Percentiles rank a stretch among this genome's conserved stretches.
Conservation (phyloP, 2,113 vertebrate species). For the Rhinoderma darwinii region DNA sequence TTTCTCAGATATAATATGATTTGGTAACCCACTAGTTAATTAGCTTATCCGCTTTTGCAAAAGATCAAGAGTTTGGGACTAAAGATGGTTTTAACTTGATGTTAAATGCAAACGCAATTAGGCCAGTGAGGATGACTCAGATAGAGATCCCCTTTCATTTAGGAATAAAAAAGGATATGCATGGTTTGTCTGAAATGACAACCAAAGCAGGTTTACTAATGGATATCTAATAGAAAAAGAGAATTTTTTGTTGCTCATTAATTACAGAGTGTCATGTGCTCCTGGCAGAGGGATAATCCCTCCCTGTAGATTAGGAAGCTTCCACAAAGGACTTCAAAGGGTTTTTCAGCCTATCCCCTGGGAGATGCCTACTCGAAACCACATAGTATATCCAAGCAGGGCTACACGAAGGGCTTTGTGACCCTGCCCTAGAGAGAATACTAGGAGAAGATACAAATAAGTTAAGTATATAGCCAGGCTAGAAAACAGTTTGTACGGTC, state of each 20-base stretch:
- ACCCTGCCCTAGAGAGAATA: constrained; percentile 21
- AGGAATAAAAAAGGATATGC: constrained; percentile 93
- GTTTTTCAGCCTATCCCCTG: constrained; percentile 73
- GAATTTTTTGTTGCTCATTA: constrained; percentile 95
- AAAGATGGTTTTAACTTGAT: constrained; percentile 61
- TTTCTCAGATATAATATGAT: constrained; percentile 61
- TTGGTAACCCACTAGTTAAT: constrained; percentile 64
- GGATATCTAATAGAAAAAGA: constrained; percentile 94
- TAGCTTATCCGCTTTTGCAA: constrained; percentile 62
- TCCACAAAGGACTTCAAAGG: constrained; percentile 93
- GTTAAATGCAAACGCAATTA: constrained; percentile 87
- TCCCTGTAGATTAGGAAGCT: constrained; percentile 88
- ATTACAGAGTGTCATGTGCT: constrained; percentile 91
- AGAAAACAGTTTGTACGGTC: constrained; percentile 6
- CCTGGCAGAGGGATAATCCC: constrained; percentile 82
- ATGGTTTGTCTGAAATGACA: constrained; percentile 96
- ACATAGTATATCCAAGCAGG: constrained; percentile 80
- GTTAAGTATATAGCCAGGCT: not conserved
- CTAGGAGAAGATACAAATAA: not conserved
- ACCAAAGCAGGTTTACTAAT: constrained; percentile 93
- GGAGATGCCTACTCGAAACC: constrained; percentile 82
- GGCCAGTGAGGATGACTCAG: constrained; percentile 91
- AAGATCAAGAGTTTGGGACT: constrained; percentile 50
- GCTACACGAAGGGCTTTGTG: constrained; percentile 66
- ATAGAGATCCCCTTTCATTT: constrained; percentile 95